phyloP scores from a whole-genome alignment of 2,113 vertebrate genomes.

The Patagioenas fasciata region DNA sequence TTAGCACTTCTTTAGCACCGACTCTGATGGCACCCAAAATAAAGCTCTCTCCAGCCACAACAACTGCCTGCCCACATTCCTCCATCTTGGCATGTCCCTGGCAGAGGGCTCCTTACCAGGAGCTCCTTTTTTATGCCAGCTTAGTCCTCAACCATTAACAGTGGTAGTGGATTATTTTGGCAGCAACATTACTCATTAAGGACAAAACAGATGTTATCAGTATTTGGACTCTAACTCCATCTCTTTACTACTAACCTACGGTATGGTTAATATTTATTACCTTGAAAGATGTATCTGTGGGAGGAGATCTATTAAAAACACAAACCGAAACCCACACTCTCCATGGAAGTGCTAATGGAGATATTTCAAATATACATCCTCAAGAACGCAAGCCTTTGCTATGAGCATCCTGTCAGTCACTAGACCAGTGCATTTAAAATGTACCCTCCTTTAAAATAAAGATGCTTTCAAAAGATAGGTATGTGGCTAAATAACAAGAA shows the following conservation, averaged over 20 bases:
- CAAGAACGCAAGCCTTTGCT: not conserved
- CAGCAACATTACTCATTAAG: not conserved
- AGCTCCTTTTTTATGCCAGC: not conserved
- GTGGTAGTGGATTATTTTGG: not conserved
- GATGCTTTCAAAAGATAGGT: not conserved
- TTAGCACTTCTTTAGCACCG: not conserved
- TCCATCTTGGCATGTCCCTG: not conserved
- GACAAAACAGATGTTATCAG: not conserved
- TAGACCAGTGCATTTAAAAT: not conserved
- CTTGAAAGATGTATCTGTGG: not conserved
- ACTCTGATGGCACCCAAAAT: not conserved
- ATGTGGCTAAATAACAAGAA: not conserved
- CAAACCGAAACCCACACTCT: conserved; percentile 17
- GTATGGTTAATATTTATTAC: conserved; percentile 28
- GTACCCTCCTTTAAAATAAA: not conserved
- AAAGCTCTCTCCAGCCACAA: not conserved
- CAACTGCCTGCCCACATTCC: not conserved
- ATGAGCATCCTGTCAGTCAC: not conserved
- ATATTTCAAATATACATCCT: conserved; percentile 15
- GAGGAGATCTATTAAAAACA: not conserved
- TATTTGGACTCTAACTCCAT: conserved; percentile 1
- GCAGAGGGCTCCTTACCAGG: not conserved
- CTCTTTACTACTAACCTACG: not conserved
- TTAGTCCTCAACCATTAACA: not conserved
- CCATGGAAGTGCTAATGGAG: conserved; percentile 19